Evolutionary conservation across 2,888 invertebrate genomes (phyloP).

Genomic region (Sympetrum striolatum): DNA sequence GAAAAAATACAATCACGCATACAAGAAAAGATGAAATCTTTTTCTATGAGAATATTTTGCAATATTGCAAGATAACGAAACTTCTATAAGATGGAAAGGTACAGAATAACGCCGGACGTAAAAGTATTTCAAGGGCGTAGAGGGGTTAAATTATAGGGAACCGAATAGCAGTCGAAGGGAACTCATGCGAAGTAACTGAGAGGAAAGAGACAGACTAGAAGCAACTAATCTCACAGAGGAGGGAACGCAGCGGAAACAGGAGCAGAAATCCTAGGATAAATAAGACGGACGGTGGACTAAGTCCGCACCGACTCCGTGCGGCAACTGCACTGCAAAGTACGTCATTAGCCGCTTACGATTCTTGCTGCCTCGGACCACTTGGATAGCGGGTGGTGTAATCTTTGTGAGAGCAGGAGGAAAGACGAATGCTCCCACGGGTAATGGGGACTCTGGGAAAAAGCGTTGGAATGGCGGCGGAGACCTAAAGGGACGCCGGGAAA

Average conservation of each 20-base stretch:
- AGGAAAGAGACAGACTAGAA: neutral
- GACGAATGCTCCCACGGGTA: neutral
- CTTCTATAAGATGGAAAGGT: too few relatives aligned
- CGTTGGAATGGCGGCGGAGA: neutral
- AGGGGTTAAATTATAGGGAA: too few relatives aligned
- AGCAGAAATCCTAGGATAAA: too few relatives aligned
- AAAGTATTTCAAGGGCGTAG: too few relatives aligned
- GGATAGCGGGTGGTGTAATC: neutral
- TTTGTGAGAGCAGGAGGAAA: neutral
- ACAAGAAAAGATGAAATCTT: too few relatives aligned
- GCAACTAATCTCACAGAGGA: neutral
- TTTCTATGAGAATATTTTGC: too few relatives aligned
- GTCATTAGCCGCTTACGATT: neutral
- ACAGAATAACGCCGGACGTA: too few relatives aligned
- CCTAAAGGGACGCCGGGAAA: neutral
- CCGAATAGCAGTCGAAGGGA: neutral
- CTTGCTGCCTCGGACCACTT: neutral
- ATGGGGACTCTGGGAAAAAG: neutral
- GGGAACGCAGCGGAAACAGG: too few relatives aligned
- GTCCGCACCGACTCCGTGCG: neutral
- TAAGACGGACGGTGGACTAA: too few relatives aligned
- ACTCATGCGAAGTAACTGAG: neutral
- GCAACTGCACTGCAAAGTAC: neutral
- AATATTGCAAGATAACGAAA: too few relatives aligned
- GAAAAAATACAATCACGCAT: too few relatives aligned